Percentiles rank a stretch among this genome's conserved stretches.
Evolutionary conservation across 2,888 invertebrate genomes (phyloP).

Genomic region (Unio pictorum): DNA sequence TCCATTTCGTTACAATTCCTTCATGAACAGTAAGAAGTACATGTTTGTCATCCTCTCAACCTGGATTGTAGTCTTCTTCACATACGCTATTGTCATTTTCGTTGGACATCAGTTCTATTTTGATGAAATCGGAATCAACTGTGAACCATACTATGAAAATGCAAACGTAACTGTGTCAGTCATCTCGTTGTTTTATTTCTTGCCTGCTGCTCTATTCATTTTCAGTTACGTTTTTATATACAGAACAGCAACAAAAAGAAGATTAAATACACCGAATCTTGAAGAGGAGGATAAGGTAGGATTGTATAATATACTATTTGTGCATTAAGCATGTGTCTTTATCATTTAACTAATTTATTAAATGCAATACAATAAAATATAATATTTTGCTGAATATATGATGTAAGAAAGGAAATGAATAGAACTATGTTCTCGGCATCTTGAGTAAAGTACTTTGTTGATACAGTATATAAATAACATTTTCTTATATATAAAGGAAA

Average conservation of each 20-base stretch:
- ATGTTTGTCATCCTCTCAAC: slow-evolving; percentile 23
- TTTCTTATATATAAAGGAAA: no score
- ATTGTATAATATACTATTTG: no score
- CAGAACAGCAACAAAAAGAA: slow-evolving; percentile 14
- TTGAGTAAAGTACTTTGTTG: no score
- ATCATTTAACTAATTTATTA: no score
- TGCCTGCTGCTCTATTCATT: slow-evolving; percentile 29
- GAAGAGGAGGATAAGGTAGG: background rate
- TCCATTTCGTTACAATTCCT: slow-evolving; percentile 23
- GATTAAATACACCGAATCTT: background rate
- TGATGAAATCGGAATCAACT: slow-evolving; percentile 39
- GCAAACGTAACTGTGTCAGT: slow-evolving; percentile 31
- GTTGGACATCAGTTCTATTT: slow-evolving; percentile 36
- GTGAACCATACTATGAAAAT: slow-evolving; percentile 40
- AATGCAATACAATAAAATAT: no score
- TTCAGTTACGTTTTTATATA: slow-evolving; percentile 37
- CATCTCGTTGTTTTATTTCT: slow-evolving; percentile 31
- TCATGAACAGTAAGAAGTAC: slow-evolving; percentile 33
- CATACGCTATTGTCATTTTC: slow-evolving; percentile 34
- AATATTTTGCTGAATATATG: no score
- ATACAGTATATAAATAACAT: no score
- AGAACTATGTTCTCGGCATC: no score
- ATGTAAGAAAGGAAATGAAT: no score
- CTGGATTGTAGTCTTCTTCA: slow-evolving; percentile 28
- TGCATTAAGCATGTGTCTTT: no score